Conservation (phyloP, 2,113 vertebrate genomes). For the Mormyrus lacerda region DNA sequence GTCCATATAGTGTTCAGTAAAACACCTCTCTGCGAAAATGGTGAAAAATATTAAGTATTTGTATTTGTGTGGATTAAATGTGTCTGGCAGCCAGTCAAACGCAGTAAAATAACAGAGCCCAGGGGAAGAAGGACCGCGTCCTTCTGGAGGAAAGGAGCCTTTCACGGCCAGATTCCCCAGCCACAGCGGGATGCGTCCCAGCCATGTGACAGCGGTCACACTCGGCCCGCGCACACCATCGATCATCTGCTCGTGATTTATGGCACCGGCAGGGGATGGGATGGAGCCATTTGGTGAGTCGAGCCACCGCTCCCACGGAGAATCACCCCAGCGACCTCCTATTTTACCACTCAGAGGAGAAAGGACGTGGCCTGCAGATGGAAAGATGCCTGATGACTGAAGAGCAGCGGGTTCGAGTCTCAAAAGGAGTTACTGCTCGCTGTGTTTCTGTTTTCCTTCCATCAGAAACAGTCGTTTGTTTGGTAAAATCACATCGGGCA, state of each 20-base stretch:
- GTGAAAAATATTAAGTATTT: not conserved
- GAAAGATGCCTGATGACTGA: not conserved
- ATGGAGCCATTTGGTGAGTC: not conserved
- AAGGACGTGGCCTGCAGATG: not conserved
- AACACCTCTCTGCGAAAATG: not conserved
- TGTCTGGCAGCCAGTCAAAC: not conserved
- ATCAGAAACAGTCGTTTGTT: not conserved
- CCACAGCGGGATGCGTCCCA: not conserved
- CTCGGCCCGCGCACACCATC: not conserved
- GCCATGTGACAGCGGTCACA: not conserved
- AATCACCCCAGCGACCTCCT: not conserved
- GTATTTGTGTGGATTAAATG: not conserved
- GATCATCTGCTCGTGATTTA: not conserved
- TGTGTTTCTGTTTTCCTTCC: not conserved
- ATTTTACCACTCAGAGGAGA: not conserved
- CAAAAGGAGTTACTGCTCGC: not conserved
- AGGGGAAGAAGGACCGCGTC: not conserved
- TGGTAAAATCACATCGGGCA: not conserved
- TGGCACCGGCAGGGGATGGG: not conserved
- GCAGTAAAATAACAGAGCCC: not conserved
- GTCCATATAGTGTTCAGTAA: not conserved
- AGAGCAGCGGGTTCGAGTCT: not conserved
- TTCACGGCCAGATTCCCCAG: not conserved
- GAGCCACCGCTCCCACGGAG: not conserved
- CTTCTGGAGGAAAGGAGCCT: not conserved